Percentiles rank a stretch among this genome's conserved stretches.
Conservation (phyloP, 2,888 invertebrate genomes). For the Hedychridium roseum region DNA sequence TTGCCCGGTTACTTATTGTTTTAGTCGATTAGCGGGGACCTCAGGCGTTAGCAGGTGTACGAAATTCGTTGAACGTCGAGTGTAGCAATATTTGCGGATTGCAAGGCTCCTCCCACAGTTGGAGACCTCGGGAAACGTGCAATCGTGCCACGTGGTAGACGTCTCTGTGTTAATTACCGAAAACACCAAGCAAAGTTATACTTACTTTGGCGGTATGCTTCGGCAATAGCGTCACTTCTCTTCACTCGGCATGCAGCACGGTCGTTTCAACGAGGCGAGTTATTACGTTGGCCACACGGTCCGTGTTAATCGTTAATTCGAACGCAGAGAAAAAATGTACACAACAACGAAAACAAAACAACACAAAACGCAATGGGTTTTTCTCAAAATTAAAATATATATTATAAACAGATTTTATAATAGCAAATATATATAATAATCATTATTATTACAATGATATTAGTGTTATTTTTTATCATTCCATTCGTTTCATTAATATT, state of each 20-base stretch:
- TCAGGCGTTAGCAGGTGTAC: no score
- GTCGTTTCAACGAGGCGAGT: conserved; percentile 7
- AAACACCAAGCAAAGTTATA: conserved; percentile 15
- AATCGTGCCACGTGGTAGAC: no score
- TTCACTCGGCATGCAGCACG: no score
- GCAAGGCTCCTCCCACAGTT: no score
- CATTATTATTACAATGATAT: conserved; percentile 62
- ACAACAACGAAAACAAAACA: conserved; percentile 45
- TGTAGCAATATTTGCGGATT: no score
- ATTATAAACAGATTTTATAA: conserved; percentile 63
- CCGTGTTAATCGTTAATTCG: not conserved
- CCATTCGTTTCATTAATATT: conserved; percentile 56
- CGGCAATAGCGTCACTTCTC: no score
- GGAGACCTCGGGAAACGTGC: no score
- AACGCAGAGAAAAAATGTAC: conserved; percentile 15
- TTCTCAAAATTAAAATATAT: conserved; percentile 62
- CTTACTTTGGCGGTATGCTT: not conserved
- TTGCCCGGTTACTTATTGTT: no score
- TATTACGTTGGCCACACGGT: not conserved
- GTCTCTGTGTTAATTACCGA: conserved; percentile 3
- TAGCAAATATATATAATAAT: conserved; percentile 58
- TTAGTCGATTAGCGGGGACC: no score
- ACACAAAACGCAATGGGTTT: conserved; percentile 42
- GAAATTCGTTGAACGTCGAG: no score
- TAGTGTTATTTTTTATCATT: conserved; percentile 59